Evolutionary conservation across 2,797 vertebrate genomes (phyloP).

Genomic region (Euthynnus affinis): DNA sequence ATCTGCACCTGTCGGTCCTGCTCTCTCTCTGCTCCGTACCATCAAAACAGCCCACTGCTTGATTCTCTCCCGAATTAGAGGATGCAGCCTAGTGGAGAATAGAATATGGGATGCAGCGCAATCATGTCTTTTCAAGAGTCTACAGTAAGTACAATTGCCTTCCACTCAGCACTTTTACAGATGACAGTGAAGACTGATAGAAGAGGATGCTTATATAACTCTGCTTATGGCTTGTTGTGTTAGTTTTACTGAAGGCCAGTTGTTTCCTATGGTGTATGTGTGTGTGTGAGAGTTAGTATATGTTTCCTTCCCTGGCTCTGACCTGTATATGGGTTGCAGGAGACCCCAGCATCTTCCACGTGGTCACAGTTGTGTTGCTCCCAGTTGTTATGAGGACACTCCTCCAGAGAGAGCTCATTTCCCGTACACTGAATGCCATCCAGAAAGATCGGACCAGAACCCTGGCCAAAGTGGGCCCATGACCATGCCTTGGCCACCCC

Average conservation of each 20-base stretch:
- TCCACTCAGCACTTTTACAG: background rate
- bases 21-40: too few species aligned
- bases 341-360: slow-evolving; percentile 89
- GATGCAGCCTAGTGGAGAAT: too few species aligned
- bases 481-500: slow-evolving; percentile 86
- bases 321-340: slow-evolving; percentile 88
- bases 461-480: slow-evolving; percentile 86
- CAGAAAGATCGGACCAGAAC: slow-evolving; percentile 88
- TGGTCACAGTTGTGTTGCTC: slow-evolving; percentile 91
- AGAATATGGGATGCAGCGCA: too few species aligned
- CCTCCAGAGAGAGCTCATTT: slow-evolving; percentile 91
- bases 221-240: background rate
- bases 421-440: slow-evolving; percentile 90
- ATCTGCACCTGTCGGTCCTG: too few species aligned
- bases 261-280: background rate
- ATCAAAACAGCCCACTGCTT: too few species aligned
- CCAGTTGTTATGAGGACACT: slow-evolving; percentile 90
- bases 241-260: background rate
- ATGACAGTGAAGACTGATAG: background rate
- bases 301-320: slow-evolving; percentile 21
- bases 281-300: too few species aligned
- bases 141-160: background rate
- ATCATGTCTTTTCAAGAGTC: too few species aligned
- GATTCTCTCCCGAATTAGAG: too few species aligned
- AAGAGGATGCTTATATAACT: background rate